Evolutionary conservation across 2,888 invertebrate genomes (phyloP).

Genomic region (Eristalinus aeneus): DNA sequence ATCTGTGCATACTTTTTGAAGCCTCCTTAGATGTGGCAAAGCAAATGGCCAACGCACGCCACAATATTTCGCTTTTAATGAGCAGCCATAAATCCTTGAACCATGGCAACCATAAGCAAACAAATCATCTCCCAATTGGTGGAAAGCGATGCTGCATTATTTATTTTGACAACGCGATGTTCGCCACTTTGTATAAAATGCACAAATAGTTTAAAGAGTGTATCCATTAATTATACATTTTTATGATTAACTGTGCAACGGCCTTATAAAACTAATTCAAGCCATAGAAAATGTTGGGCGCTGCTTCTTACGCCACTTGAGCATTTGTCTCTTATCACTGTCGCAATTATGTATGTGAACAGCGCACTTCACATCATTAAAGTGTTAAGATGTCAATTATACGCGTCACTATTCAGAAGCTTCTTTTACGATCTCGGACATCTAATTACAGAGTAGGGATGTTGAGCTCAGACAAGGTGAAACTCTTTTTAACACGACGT

Average conservation of each 20-base stretch:
- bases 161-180: constrained; percentile 37
- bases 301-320: too few species aligned
- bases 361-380: background rate
- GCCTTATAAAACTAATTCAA: too few species aligned
- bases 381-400: background rate
- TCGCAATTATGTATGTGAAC: background rate
- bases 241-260: background rate
- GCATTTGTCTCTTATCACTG: background rate
- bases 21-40: constrained; percentile 16
- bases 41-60: constrained; percentile 37
- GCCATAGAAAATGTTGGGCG: background rate
- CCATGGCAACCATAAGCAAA: constrained; percentile 2
- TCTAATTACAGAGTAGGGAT: constrained; percentile 38
- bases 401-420: background rate
- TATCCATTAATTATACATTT: constrained; percentile 2
- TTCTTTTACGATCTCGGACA: background rate
- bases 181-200: constrained; percentile 8
- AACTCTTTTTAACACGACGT: background rate
- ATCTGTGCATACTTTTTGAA: constrained; percentile 28
- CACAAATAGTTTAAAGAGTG: constrained; percentile 15
- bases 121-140: constrained; percentile 33
- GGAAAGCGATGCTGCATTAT: constrained; percentile 43
- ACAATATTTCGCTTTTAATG: constrained; percentile 56
- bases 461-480: background rate
- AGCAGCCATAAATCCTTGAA: constrained; percentile 43